phyloP scores from a whole-genome alignment of 2,797 vertebrate genomes.

The Melanotaenia boesemani region DNA sequence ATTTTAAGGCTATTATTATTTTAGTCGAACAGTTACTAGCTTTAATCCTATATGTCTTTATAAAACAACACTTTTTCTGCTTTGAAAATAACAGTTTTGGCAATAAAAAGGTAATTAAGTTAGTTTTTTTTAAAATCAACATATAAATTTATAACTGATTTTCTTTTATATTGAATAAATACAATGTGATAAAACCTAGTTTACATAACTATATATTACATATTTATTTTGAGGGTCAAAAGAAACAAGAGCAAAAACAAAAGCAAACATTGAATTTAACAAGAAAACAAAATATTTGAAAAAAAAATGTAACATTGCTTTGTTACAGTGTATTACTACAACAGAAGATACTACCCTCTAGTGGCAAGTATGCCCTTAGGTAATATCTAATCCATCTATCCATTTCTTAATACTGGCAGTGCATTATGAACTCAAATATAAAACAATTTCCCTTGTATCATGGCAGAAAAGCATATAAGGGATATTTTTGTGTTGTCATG shows the following conservation, averaged over 20 bases:
- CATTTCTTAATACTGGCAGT: slow-evolving; percentile 9
- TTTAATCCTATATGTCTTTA: slow-evolving; percentile 22
- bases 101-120: slow-evolving; percentile 20
- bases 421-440: slow-evolving; percentile 25
- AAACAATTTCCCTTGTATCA: background rate
- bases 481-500: slow-evolving; percentile 8
- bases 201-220: background rate
- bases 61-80: slow-evolving; percentile 31
- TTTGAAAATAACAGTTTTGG: slow-evolving; percentile 24
- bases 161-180: background rate
- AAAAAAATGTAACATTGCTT: slow-evolving; percentile 27
- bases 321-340: slow-evolving; percentile 45
- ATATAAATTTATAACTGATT: background rate
- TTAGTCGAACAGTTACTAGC: slow-evolving; percentile 35
- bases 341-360: slow-evolving; percentile 82
- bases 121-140: background rate
- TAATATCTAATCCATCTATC: slow-evolving; percentile 6
- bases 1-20: slow-evolving; percentile 61
- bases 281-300: slow-evolving; percentile 4
- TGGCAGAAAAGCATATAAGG: background rate
- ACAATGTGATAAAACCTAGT: background rate
- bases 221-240: slow-evolving; percentile 7
- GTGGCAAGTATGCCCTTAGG: slow-evolving; percentile 67
- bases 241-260: slow-evolving; percentile 5
- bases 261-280: background rate